A percentile compares a stretch with the other conserved stretches of the same genome.
phyloP scores from a whole-genome alignment of 1,140 invertebrate genomes.

The Coenobita brevimanus region DNA sequence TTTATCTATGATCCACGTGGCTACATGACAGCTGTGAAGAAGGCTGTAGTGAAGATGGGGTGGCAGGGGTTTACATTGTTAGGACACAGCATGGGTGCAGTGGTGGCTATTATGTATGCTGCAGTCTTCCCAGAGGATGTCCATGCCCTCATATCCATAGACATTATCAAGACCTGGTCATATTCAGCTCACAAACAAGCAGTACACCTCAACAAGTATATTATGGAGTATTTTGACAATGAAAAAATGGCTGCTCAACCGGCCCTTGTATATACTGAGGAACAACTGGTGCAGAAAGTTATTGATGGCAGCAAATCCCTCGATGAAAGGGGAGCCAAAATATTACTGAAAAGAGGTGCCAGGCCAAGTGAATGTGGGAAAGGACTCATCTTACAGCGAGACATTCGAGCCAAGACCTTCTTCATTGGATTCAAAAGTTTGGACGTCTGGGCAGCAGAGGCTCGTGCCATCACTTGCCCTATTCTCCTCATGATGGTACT shows the following conservation, averaged over 20 bases:
- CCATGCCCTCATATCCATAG: constrained; percentile 60
- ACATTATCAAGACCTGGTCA: constrained; percentile 67
- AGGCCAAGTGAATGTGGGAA: constrained; percentile 31
- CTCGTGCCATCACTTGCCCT: constrained; percentile 59
- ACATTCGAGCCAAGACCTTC: constrained; percentile 61
- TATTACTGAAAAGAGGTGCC: constrained; percentile 59
- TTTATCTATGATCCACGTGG: constrained; percentile 68
- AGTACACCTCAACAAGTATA: constrained; percentile 39
- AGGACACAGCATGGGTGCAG: constrained; percentile 69
- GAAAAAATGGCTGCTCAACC: constrained; percentile 49
- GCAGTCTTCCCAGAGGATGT: constrained; percentile 67
- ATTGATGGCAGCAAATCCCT: constrained; percentile 66
- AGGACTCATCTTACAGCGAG: constrained; percentile 55
- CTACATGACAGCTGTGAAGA: constrained; percentile 63
- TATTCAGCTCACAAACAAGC: constrained; percentile 65
- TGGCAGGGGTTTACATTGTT: constrained; percentile 66
- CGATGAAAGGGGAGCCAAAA: constrained; percentile 61
- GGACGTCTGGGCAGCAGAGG: constrained; percentile 58
- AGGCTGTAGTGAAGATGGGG: constrained; percentile 49
- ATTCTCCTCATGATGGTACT: constrained; percentile 62
- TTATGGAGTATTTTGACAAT: constrained; percentile 63
- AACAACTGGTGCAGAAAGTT: constrained; percentile 61
- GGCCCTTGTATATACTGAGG: constrained; percentile 54
- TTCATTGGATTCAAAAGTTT: constrained; percentile 57
- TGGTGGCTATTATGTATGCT: constrained; percentile 62